Evolutionary conservation across 2,113 vertebrate genomes (phyloP).

Genomic region (Clarias macrocephalus): DNA sequence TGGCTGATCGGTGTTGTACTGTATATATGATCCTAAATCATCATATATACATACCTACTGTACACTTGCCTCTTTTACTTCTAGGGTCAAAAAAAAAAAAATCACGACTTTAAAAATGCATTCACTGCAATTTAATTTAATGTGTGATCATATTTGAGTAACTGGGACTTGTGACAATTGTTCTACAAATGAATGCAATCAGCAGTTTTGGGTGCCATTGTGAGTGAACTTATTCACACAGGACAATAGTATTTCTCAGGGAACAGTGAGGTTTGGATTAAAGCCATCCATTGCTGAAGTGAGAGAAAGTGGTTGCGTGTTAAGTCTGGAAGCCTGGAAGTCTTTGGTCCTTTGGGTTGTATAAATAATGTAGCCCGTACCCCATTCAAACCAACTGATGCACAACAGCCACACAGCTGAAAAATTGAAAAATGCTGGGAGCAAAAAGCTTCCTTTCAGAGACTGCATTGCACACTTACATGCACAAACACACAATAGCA

Average conservation of each 20-base stretch:
- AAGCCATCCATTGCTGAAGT: conserved; percentile 1
- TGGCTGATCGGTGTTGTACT: too few species aligned
- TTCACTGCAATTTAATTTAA: background rate
- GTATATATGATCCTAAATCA: too few species aligned
- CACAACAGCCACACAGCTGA: conserved; percentile 31
- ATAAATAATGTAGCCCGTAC: conserved; percentile 43
- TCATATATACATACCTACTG: conserved; percentile 38
- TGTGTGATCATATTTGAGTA: background rate
- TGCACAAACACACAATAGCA: background rate
- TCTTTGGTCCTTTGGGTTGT: conserved; percentile 38
- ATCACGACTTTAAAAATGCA: background rate
- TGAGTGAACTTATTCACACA: background rate
- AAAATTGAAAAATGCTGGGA: conserved; percentile 41
- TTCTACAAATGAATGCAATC: background rate
- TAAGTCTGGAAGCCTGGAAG: conserved; percentile 23
- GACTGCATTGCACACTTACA: conserved; percentile 24
- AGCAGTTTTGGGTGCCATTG: background rate
- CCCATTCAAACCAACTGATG: conserved; percentile 37
- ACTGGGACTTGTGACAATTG: background rate
- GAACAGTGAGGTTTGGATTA: conserved; percentile 1
- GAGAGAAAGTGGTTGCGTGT: conserved; percentile 24
- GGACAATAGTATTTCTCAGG: conserved; percentile 11
- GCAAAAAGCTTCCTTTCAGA: conserved; percentile 33
- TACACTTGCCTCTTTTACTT: background rate
- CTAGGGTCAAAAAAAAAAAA: background rate